Evolutionary conservation across 2,888 invertebrate genomes (phyloP).

Genomic region (Eupithecia insigniata): DNA sequence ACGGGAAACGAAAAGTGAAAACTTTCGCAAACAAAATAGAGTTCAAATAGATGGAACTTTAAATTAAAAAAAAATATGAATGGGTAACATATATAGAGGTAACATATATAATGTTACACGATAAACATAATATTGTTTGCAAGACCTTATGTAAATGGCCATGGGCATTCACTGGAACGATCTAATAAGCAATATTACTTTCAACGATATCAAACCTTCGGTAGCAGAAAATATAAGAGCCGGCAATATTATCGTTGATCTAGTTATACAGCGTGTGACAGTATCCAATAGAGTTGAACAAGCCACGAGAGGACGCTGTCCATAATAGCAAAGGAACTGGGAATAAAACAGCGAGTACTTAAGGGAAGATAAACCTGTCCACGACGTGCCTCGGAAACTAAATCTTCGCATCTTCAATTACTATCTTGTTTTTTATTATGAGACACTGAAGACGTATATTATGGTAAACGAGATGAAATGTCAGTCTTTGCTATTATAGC

Average conservation of each 20-base stretch:
- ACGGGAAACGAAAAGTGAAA: slow-evolving; percentile 23
- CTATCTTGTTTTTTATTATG: slow-evolving; percentile 18
- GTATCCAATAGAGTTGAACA: slow-evolving; percentile 19
- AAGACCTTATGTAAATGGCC: slow-evolving; percentile 29
- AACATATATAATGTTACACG: no score
- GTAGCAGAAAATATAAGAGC: background rate
- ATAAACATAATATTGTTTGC: slow-evolving; percentile 35
- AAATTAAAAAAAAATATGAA: slow-evolving; percentile 10
- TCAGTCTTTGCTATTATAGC: background rate
- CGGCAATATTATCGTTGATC: background rate
- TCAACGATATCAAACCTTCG: background rate
- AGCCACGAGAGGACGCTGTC: slow-evolving; percentile 16
- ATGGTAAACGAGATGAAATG: background rate
- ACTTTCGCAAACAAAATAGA: slow-evolving; percentile 22
- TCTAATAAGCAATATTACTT: slow-evolving; percentile 8
- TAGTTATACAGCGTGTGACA: slow-evolving; percentile 2
- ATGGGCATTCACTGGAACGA: slow-evolving; percentile 23
- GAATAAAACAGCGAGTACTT: slow-evolving; percentile 8
- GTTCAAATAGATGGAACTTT: background rate
- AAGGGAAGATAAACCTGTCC: slow-evolving; percentile 23
- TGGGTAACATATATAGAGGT: no score
- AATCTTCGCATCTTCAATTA: slow-evolving; percentile 13
- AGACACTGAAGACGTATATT: slow-evolving; percentile 13
- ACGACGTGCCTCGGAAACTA: slow-evolving; percentile 15
- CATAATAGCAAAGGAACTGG: slow-evolving; percentile 17